phyloP scores from a whole-genome alignment of 1,140 invertebrate genomes.

The Lepidotrigona ventralis region DNA sequence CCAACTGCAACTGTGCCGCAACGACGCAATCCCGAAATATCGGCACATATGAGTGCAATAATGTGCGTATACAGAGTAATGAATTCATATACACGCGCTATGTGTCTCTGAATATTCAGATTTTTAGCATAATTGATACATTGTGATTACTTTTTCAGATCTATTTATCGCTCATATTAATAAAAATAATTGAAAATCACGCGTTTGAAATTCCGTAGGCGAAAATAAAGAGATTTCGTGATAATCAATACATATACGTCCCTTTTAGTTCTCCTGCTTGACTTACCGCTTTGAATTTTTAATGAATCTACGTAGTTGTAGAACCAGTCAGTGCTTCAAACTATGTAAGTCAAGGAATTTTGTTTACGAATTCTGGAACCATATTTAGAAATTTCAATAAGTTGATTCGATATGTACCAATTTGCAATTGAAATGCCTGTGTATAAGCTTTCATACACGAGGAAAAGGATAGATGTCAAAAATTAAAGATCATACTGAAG shows the following conservation, averaged over 20 bases:
- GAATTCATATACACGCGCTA: not conserved
- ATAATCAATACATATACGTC: conserved; percentile 31
- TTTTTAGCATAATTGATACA: not conserved
- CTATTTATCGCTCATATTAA: not conserved
- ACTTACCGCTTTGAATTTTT: not conserved
- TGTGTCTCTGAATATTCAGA: not conserved
- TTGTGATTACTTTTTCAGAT: not conserved
- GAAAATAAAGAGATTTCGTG: conserved; percentile 42
- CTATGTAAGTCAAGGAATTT: not conserved
- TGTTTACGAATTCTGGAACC: too few relatives aligned
- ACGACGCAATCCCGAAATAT: conserved; percentile 18
- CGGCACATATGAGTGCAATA: not conserved
- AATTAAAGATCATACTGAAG: too few relatives aligned
- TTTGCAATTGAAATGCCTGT: too few relatives aligned
- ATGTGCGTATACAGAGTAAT: not conserved
- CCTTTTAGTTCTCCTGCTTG: not conserved
- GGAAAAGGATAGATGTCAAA: too few relatives aligned
- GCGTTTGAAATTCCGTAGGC: not conserved
- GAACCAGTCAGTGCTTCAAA: too few relatives aligned
- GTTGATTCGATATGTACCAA: too few relatives aligned
- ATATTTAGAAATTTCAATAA: too few relatives aligned
- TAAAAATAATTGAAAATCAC: too few relatives aligned
- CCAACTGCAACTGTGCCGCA: not conserved
- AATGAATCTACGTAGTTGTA: not conserved
- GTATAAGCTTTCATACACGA: too few relatives aligned